These are phyloP conservation scores for Margarornis squamiger DNA, from an alignment of 2,797 vertebrate species.

Conservation along the genomic window DNA sequence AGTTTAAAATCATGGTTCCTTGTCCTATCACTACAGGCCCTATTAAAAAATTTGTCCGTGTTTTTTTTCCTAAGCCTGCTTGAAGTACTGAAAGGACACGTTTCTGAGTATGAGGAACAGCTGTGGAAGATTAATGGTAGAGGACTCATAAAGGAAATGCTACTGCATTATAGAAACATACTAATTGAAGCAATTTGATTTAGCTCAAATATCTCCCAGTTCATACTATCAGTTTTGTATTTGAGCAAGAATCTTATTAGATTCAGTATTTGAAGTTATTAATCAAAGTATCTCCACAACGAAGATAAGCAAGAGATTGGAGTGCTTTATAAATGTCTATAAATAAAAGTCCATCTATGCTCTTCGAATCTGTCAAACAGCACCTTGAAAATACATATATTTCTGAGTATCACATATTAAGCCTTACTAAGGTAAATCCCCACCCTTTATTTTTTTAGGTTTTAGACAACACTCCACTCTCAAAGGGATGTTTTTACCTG, in stretches of 20 bases:
- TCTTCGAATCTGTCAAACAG: neutral
- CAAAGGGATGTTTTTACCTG: neutral
- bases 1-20: neutral
- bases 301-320: neutral
- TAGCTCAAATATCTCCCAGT: neutral
- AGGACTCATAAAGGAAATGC: neutral
- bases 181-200: neutral
- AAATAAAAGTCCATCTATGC: neutral
- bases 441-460: neutral
- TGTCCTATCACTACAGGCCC: fast-evolving
- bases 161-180: neutral
- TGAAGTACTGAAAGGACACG: neutral
- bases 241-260: neutral
- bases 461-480: neutral
- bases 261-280: neutral
- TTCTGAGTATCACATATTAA: neutral
- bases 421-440: neutral
- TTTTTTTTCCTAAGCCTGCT: neutral
- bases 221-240: neutral
- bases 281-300: neutral
- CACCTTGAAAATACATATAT: neutral
- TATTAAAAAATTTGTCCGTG: neutral
- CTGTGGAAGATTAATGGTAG: neutral
- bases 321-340: neutral
- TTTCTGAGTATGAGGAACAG: neutral